Conservation (phyloP, 1,140 invertebrate genomes). For the Caenorhabditis brenneri region DNA sequence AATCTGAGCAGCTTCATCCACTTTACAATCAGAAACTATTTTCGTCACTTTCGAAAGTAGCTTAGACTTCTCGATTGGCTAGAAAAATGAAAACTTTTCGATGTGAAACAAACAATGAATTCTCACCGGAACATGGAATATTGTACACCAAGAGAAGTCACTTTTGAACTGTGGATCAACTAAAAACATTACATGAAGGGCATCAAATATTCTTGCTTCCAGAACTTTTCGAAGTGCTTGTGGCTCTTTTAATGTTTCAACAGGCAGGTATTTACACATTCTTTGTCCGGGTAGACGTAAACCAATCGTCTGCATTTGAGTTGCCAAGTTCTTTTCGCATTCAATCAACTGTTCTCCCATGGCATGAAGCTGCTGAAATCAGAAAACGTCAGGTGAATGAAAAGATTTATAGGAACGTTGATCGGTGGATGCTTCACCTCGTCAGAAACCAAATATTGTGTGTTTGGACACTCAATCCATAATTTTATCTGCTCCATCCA, state of each 20-base stretch:
- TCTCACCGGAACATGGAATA: slow-evolving; percentile 8
- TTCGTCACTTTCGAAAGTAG: neutral
- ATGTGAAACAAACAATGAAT: neutral
- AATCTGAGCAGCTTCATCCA: slow-evolving; percentile 1
- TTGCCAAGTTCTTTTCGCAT: slow-evolving; percentile 42
- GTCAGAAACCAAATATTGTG: neutral
- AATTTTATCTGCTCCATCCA: slow-evolving; percentile 45
- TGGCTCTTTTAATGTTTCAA: slow-evolving; percentile 44
- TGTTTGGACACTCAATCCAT: slow-evolving; percentile 45
- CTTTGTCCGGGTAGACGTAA: slow-evolving; percentile 42
- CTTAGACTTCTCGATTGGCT: neutral
- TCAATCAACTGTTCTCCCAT: slow-evolving; percentile 41
- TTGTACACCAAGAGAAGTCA: slow-evolving; percentile 31
- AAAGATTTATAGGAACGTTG: too few species aligned
- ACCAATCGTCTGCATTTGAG: slow-evolving; percentile 44
- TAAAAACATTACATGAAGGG: slow-evolving; percentile 47
- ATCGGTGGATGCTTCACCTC: too few species aligned
- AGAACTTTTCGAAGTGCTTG: slow-evolving; percentile 19
- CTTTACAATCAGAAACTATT: slow-evolving; percentile 25
- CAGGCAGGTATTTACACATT: slow-evolving; percentile 34
- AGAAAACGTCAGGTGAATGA: neutral
- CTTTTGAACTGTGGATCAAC: slow-evolving; percentile 44
- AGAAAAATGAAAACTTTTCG: too few species aligned
- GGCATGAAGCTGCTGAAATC: slow-evolving; percentile 13
- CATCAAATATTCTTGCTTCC: slow-evolving; percentile 27